phyloP scores from a whole-genome alignment of 2,113 vertebrate species.

The Uria aalge region DNA sequence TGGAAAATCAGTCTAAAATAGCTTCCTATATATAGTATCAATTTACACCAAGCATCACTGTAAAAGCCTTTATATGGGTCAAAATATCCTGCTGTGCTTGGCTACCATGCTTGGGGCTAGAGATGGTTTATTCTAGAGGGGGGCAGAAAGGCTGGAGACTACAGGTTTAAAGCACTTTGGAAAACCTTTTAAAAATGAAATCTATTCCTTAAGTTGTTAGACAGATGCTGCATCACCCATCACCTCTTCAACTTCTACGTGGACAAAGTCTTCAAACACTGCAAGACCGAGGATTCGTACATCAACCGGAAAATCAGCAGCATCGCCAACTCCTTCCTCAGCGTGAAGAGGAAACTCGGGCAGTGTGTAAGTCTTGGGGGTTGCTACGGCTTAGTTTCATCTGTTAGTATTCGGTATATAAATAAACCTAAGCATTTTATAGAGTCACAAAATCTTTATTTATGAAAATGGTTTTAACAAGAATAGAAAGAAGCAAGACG shows the following conservation, averaged over 20 bases:
- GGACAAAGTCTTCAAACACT: slow-evolving; percentile 86
- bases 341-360: slow-evolving; percentile 44
- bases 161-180: not conserved
- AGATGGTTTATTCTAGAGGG: not conserved
- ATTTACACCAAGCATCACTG: not conserved
- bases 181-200: not conserved
- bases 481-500: not conserved
- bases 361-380: slow-evolving; percentile 66
- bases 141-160: not conserved
- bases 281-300: slow-evolving; percentile 6
- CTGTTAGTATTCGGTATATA: fast-evolving
- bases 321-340: slow-evolving; percentile 79
- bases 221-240: slow-evolving; percentile 84
- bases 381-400: not conserved
- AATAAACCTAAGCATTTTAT: not conserved
- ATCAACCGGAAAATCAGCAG: slow-evolving; percentile 71
- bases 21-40: not conserved
- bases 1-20: not conserved
- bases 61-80: not conserved
- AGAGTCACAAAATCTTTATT: not conserved
- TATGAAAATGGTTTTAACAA: not conserved
- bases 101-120: not conserved
- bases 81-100: not conserved
- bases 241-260: slow-evolving; percentile 86
- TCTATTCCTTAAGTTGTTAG: slow-evolving; percentile 61